Conservation (phyloP, 2,113 vertebrate genomes). For the Paralichthys olivaceus region DNA sequence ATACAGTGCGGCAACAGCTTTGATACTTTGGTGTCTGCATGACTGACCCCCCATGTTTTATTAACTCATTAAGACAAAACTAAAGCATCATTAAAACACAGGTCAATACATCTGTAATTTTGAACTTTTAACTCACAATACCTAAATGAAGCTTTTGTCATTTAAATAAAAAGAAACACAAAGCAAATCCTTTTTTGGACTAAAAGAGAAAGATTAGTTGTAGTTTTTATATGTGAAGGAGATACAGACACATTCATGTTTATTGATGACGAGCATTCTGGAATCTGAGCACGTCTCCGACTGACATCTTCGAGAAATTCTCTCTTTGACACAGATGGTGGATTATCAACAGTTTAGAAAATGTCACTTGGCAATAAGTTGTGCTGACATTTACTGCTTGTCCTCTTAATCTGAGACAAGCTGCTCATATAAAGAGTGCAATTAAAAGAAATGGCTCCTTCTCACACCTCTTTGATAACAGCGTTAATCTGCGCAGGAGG, state of each 20-base stretch:
- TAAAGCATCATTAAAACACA: constrained; percentile 66
- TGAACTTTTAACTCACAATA: constrained; percentile 59
- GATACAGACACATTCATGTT: constrained; percentile 68
- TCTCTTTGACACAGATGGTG: constrained; percentile 76
- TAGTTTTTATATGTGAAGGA: constrained; percentile 47
- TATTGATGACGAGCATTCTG: constrained; percentile 68
- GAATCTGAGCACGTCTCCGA: constrained; percentile 52
- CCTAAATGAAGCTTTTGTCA: constrained; percentile 71
- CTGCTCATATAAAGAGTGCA: constrained; percentile 73
- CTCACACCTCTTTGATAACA: constrained; percentile 72
- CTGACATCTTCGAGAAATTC: constrained; percentile 60
- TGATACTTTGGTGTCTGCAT: constrained; percentile 31
- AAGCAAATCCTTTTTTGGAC: constrained; percentile 65
- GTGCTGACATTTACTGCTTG: constrained; percentile 78
- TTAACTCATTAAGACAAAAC: constrained; percentile 49
- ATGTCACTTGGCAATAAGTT: constrained; percentile 73
- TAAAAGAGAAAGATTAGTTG: constrained; percentile 56
- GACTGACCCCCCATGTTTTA: constrained; percentile 48
- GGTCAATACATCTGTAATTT: constrained; percentile 75
- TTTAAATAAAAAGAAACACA: constrained; percentile 64
- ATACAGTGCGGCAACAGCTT: constrained; percentile 36
- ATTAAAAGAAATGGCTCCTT: constrained; percentile 76
- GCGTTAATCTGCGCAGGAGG: constrained; percentile 76
- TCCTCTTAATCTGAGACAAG: constrained; percentile 79
- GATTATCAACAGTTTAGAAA: constrained; percentile 81